phyloP scores from a whole-genome alignment of 30 jellyfish, hydroid and myxozoan genomes.

The Sanderia malayensis region DNA sequence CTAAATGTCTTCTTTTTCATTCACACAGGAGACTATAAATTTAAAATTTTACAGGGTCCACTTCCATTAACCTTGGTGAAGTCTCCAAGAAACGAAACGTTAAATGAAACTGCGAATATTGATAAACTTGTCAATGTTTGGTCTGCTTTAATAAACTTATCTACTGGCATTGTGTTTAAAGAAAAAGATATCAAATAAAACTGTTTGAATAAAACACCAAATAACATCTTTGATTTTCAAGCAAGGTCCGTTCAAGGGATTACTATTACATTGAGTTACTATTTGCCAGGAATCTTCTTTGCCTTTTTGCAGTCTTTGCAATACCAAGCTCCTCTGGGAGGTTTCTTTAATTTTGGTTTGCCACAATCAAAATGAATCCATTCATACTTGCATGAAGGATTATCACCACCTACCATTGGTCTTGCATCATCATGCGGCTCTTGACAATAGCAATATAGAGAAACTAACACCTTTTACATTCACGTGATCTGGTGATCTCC shows the following conservation, averaged over 20 bases:
- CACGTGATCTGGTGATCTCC: background rate
- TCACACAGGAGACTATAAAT: too few species aligned
- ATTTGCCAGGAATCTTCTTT: too few species aligned
- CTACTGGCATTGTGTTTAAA: background rate
- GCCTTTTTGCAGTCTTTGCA: background rate
- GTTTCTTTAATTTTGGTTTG: background rate
- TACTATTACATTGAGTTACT: background rate
- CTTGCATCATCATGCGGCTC: conserved; percentile 1
- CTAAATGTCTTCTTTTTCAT: too few species aligned
- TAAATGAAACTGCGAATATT: background rate
- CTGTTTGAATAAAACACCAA: too few species aligned
- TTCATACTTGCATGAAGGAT: background rate
- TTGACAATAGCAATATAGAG: background rate
- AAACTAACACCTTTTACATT: background rate
- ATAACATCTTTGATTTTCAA: background rate
- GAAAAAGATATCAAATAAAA: background rate
- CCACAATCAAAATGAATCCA: background rate
- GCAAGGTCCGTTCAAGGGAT: too few species aligned
- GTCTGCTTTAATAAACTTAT: background rate
- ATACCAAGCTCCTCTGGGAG: conserved; percentile 1
- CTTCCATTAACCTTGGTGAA: background rate
- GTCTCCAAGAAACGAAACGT: background rate
- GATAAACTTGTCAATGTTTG: background rate
- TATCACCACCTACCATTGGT: background rate
- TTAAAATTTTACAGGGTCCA: background rate